Evolutionary conservation across 2,888 invertebrate species (phyloP).

Genomic region (Arctia plantaginis): DNA sequence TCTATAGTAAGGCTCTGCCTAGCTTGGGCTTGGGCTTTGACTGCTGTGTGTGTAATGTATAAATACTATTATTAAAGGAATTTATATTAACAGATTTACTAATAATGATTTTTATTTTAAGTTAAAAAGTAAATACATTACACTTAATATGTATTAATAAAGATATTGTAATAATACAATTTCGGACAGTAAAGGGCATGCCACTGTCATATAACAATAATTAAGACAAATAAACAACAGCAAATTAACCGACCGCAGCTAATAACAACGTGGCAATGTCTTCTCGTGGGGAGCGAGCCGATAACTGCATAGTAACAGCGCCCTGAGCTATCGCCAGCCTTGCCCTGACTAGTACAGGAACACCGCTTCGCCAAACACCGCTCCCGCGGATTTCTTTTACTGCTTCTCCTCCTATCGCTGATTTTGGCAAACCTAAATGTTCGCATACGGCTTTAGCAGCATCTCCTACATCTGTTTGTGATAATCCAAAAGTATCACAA

Average conservation of each 20-base stretch:
- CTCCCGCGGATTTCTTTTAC: conserved; percentile 71
- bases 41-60: too few relatives aligned
- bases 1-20: too few relatives aligned
- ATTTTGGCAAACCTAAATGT: conserved; percentile 67
- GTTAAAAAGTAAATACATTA: conserved; percentile 8
- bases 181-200: conserved; percentile 19
- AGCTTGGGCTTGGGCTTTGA: too few relatives aligned
- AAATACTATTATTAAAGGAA: not conserved
- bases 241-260: conserved; percentile 91
- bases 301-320: conserved; percentile 97
- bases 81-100: not conserved
- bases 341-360: conserved; percentile 93
- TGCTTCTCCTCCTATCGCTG: conserved; percentile 66
- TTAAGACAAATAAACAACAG: conserved; percentile 10
- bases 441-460: conserved; percentile 72
- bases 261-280: conserved; percentile 94
- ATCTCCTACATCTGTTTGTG: conserved; percentile 72
- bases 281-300: conserved; percentile 93
- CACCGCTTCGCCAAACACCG: conserved; percentile 95
- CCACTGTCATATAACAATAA: conserved; percentile 4
- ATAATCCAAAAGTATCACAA: conserved; percentile 96
- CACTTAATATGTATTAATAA: not conserved
- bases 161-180: not conserved
- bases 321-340: conserved; percentile 90
- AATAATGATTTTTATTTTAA: not conserved